These are phyloP conservation scores for Silvanus unidentatus DNA, from an alignment of 2,888 invertebrate species.

Conservation along the genomic window DNA sequence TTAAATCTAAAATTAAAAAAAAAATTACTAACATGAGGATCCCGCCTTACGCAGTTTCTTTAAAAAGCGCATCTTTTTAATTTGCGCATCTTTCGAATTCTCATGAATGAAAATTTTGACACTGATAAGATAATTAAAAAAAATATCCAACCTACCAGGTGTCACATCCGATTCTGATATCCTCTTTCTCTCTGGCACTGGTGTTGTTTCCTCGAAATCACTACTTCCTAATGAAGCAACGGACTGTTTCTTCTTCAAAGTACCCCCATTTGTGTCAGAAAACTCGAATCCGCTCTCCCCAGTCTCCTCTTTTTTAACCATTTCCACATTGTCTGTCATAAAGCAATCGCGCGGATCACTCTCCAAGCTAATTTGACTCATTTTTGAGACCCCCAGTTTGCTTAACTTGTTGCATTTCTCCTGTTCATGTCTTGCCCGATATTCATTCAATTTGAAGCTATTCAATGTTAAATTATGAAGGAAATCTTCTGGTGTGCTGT, in stretches of 20 bases:
- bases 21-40: no score
- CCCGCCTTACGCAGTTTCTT: no score
- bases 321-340: conserved; percentile 34
- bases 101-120: background rate
- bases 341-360: conserved; percentile 36
- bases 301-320: conserved; percentile 25
- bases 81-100: background rate
- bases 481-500: conserved; percentile 26
- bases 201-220: conserved; percentile 5
- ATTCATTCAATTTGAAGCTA: conserved; percentile 44
- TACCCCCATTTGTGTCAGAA: conserved; percentile 16
- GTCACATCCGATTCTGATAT: conserved; percentile 25
- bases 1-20: conserved; percentile 23
- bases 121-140: background rate
- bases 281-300: conserved; percentile 17
- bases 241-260: conserved; percentile 15
- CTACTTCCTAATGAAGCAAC: background rate
- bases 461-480: conserved; percentile 37
- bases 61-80: no score
- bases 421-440: conserved; percentile 36
- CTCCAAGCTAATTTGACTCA: conserved; percentile 44
- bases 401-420: conserved; percentile 37
- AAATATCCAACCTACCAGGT: conserved; percentile 19
- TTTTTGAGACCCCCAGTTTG: conserved; percentile 44
- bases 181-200: conserved; percentile 14